A percentile compares a stretch with the other conserved stretches of the same genome.
phyloP scores from a whole-genome alignment of 1,140 invertebrate genomes.

The Bradynema listronoti region DNA sequence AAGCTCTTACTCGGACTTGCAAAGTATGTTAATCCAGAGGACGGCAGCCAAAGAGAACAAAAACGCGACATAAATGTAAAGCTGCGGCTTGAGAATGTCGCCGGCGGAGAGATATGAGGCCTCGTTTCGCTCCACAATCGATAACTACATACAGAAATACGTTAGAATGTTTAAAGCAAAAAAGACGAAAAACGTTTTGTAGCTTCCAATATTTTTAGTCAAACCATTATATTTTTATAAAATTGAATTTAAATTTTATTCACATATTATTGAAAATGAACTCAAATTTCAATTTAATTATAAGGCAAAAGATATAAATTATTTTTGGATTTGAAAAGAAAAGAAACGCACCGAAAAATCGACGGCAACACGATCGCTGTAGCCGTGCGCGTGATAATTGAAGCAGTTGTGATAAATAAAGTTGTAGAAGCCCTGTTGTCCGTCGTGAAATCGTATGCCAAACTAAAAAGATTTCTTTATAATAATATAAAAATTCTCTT shows the following conservation, averaged over 20 bases:
- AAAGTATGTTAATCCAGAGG: constrained; percentile 83
- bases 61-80: constrained; percentile 84
- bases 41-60: constrained; percentile 79
- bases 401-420: constrained; percentile 90
- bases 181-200: too few species aligned
- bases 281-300: too few species aligned
- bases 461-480: constrained; percentile 66
- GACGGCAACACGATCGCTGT: constrained; percentile 51
- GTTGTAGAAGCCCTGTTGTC: constrained; percentile 86
- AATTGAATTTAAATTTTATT: too few species aligned
- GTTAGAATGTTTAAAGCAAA: too few species aligned
- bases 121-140: constrained; percentile 67
- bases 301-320: too few species aligned
- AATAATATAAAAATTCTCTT: background rate
- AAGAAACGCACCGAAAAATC: constrained; percentile 47
- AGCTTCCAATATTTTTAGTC: too few species aligned
- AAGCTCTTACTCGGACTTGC: constrained; percentile 69
- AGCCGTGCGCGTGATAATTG: constrained; percentile 64
- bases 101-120: constrained; percentile 90
- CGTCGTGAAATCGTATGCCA: constrained; percentile 70
- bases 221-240: too few species aligned
- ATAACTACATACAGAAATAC: constrained; percentile 69
- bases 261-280: too few species aligned
- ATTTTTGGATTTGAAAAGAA: too few species aligned
- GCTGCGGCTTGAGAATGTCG: constrained; percentile 82